Evolutionary conservation across 2,797 vertebrate genomes (phyloP).

Genomic region (Benthosema pterotum): DNA sequence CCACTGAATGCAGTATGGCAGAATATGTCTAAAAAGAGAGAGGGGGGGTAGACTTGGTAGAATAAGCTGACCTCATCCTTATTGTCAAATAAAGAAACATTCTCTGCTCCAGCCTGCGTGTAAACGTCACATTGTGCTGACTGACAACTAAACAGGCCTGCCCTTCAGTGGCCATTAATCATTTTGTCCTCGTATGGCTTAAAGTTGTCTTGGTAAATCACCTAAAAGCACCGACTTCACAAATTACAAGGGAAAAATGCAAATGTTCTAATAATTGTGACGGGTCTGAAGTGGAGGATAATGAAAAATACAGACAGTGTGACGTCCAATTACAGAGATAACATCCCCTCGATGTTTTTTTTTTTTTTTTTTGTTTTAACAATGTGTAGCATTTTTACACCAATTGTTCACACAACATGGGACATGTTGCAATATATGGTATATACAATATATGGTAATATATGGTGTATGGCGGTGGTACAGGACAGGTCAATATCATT

Average conservation of each 20-base stretch:
- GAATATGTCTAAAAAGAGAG: too few species aligned
- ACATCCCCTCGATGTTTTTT: not conserved
- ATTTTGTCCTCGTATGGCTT: too few species aligned
- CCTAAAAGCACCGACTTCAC: not conserved
- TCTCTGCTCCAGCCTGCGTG: too few species aligned
- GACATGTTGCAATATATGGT: slow-evolving; percentile 1
- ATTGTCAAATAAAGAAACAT: too few species aligned
- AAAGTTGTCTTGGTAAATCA: too few species aligned
- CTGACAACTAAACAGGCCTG: too few species aligned
- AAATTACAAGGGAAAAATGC: slow-evolving; percentile 3
- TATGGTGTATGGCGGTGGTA: slow-evolving; percentile 49
- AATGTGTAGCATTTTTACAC: slow-evolving; percentile 5
- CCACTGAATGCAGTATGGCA: too few species aligned
- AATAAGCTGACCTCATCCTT: too few species aligned
- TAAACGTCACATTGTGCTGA: too few species aligned
- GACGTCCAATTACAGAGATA: not conserved
- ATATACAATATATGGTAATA: slow-evolving; percentile 30
- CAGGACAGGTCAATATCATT: slow-evolving; percentile 56
- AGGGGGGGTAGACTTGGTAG: too few species aligned
- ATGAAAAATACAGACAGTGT: slow-evolving; percentile 1
- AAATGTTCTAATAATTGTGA: slow-evolving; percentile 2
- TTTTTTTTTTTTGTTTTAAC: too few species aligned
- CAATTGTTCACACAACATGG: slow-evolving; percentile 15
- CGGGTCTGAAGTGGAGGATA: not conserved
- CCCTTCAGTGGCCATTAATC: too few species aligned